A percentile compares a stretch with the other conserved stretches of the same genome.
These are phyloP conservation scores for Scelioninae gen. 1 DNA, from an alignment of 2,888 invertebrate genomes.

Conservation along the genomic window DNA sequence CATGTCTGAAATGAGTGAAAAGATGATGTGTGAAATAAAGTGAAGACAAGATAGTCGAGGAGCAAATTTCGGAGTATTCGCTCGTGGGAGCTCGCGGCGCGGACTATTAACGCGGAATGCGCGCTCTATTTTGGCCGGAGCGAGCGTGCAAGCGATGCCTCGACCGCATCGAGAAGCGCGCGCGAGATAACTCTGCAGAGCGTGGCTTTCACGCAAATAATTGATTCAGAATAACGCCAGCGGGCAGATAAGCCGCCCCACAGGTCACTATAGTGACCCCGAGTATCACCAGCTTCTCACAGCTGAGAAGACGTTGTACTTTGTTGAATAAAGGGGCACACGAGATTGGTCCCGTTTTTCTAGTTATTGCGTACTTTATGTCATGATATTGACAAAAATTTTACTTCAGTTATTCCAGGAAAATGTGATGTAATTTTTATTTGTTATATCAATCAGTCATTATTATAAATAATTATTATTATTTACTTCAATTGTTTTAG, in stretches of 20 bases:
- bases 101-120: slow-evolving; percentile 62
- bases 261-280: slow-evolving; percentile 80
- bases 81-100: slow-evolving; percentile 38
- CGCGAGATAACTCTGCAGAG: slow-evolving; percentile 36
- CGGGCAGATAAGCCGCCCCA: slow-evolving; percentile 77
- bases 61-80: neutral
- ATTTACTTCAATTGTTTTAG: too few relatives aligned
- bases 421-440: too few relatives aligned
- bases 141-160: slow-evolving; percentile 24
- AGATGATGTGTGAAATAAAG: neutral
- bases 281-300: slow-evolving; percentile 62
- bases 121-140: slow-evolving; percentile 60
- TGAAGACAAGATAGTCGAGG: too few relatives aligned
- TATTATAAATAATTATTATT: too few relatives aligned
- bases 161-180: slow-evolving; percentile 32
- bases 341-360: too few relatives aligned
- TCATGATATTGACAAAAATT: too few relatives aligned
- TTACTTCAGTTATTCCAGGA: too few relatives aligned
- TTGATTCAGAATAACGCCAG: slow-evolving; percentile 79
- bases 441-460: too few relatives aligned
- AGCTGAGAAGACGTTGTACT: slow-evolving; percentile 39
- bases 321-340: neutral
- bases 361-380: too few relatives aligned
- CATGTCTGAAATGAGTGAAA: too few relatives aligned
- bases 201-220: slow-evolving; percentile 69